Base-by-base conservation (phyloP, 2,888 invertebrate species). In the Byasa hedistus region DNA sequence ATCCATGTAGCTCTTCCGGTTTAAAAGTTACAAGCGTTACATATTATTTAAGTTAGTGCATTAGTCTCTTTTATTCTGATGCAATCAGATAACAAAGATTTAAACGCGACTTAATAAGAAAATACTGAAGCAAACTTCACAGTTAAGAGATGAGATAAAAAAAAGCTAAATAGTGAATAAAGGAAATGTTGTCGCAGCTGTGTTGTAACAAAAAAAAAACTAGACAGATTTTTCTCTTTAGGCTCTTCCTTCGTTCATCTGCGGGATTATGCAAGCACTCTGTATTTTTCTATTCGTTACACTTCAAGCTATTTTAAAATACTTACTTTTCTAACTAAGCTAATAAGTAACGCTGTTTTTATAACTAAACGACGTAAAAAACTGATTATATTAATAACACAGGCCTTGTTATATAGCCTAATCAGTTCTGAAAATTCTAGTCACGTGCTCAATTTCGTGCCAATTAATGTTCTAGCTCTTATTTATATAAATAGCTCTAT, bases 131-230 rank as follows among this genome's bases (percentile, higher is more conserved):
- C 15, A 57, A 57, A 48, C 44, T 24, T 61, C 44, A 55, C 56
- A 62, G 48, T 57, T 44, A 48, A 56, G 63, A 56, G 55, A 48
- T 48, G 44, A 21, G 22, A 63, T 17, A 48, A 57, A 63, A 57
- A 63, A 57, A 63, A 23, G 24, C 44, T 56, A 62, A 54, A 39
- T 24, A 63, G 57, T 57, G 63, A 63, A 48, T 57, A 51, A 63
- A 56, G 57, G 57, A 63, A 63, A 63, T 63, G 56, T 57, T 56
- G 55, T 55, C 39, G 44, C 62, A 39, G 62, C 44, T 55, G 62
- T 44, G 62, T 55, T 23, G 44, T 44, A 27, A 24, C 12, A n/a
- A n/a, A 62, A 62, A 27, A 62, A 62, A 62, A 62, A 61, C 52
- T 32, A 52, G 24, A 62, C 19, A 57, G 63, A 63, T 57, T 63